Evolutionary conservation across 2,113 vertebrate species (phyloP), one percentile per base, ranked within the genome.

Genomic region (Circaetus cinerascens): DNA sequence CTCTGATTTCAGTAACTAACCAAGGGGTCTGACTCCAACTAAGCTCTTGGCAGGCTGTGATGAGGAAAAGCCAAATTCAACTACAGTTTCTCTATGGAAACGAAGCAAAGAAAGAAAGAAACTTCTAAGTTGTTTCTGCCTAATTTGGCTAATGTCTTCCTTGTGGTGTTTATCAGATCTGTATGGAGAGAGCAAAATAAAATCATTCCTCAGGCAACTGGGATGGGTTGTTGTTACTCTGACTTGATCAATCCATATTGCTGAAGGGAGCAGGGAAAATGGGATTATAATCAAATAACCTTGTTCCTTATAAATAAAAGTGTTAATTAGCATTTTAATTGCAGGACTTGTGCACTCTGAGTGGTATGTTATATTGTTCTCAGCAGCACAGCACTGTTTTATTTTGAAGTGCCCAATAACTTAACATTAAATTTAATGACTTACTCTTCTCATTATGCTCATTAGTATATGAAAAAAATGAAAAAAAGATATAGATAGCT

Each of bases 271-370:
- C 11, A 88, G 43, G 34, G 56, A 46, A 95, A 96, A 95, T 86
- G n/a, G 51, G 57, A 75, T 89, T 96, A 93, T 90, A 97, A 86
- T 78, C 91, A 95, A 95, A 96, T 90, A 92, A 72, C 29, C 30
- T 88, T 95, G 78, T 77, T 89, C 51, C 21, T 90, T 92, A 77
- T 86, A 97, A 94, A 96, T 93, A 81, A 95, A 93, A 94, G 13
- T 71, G 72, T 71, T 97, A 92, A 97, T 97, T 95, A 96, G 53
- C 75, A 86, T 94, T 94, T 95, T 96, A 95, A 96, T 92, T 87
- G 72, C 50, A 76, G 38, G 41, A 78, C 29, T 93, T 90, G 38
- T 92, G 20, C 50, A 38, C 50, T 79, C 15, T 60, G 40, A 86
- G 63, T 80, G 16, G 27, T 88, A 68, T 60, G 26, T 62, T 82